A percentile compares a stretch with the other conserved stretches of the same genome.
Evolutionary conservation across 2,888 invertebrate species (phyloP).

Genomic region (Villa cingulata): DNA sequence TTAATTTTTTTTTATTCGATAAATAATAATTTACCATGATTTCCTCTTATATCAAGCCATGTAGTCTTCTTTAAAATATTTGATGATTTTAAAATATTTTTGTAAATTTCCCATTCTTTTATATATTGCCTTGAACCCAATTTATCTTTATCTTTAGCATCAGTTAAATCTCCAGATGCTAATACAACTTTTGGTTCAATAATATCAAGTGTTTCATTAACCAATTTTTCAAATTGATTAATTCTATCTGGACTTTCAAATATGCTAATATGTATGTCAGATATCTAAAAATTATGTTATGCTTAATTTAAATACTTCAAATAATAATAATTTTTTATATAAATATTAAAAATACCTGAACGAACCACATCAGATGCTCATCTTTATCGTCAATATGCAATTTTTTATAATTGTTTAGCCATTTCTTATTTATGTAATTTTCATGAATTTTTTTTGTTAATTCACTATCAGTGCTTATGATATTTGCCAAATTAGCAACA

Average conservation of each 20-base stretch:
- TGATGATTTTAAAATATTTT: constrained; percentile 51
- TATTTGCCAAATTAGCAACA: constrained; percentile 53
- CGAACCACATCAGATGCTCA: constrained; percentile 57
- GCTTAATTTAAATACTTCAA: not conserved
- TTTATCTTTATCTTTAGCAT: constrained; percentile 66
- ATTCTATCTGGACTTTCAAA: constrained; percentile 62
- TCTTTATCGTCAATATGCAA: constrained; percentile 40
- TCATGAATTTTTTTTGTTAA: constrained; percentile 33
- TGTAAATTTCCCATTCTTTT: constrained; percentile 72
- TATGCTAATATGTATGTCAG: constrained; percentile 79
- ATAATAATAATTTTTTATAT: too few species aligned
- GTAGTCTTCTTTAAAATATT: constrained; percentile 52
- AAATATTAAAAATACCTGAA: constrained; percentile 49
- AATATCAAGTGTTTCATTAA: constrained; percentile 53
- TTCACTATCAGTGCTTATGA: constrained; percentile 45
- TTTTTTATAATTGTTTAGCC: constrained; percentile 31
- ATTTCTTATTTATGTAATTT: constrained; percentile 25
- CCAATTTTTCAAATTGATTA: constrained; percentile 66
- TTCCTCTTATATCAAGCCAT: constrained; percentile 85
- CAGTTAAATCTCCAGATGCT: constrained; percentile 79
- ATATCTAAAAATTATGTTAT: constrained; percentile 61
- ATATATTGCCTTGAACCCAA: constrained; percentile 68
- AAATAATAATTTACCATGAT: constrained; percentile 56
- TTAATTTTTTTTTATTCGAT: too few species aligned
- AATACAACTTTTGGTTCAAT: constrained; percentile 66